Base-by-base conservation (phyloP, 2,797 vertebrate genomes). In the Myotis planiceps region DNA sequence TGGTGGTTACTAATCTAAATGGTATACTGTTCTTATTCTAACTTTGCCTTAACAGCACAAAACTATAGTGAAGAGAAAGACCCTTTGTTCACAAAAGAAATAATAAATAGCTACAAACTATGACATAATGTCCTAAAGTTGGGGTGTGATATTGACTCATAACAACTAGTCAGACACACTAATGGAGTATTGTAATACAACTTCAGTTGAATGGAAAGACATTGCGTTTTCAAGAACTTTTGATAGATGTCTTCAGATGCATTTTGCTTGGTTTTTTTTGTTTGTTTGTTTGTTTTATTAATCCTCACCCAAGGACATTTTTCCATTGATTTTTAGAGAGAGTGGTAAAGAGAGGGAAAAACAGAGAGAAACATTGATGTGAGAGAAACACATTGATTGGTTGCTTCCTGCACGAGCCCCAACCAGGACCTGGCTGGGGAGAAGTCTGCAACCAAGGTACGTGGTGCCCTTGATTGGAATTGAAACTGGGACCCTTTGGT, bases 41-140 rank as follows among this genome's bases (percentile, higher is more conserved):
- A 92, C 80, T 55, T 69, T 92, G 23, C 14, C 32, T 92, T 87
- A 86, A 68, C 1, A 90, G n/a, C 10, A 90, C 37, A 84, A 81
- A 90, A 84, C 19, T 53, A 53, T 68, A 86, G 5, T 75, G 37
- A 58, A 92, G 47, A 93, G 66, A 93, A 88, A 87, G 42, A 86
- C 21, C 72, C 29, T 66, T 95, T 93, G 74, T 90, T 92, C 51
- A 47, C 37, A 83, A 68, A 79, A 92, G 49, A 72, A 92, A 93
- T 90, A 88, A 94, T 75, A 84, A 74, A 93, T 71, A 96, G 49
- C 45, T 93, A 60, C 71, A 92, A 92, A 78, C 75, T 82, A 69
- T 96, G 94, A 96, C 45, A 78, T 89, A 89, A 92, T 86, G 65
- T 92, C 90, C 45, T 68, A 86, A 74, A 83, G 47, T 55, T 65